These are phyloP conservation scores for Platyura marginata DNA, from an alignment of 1,140 invertebrate species.

Conservation along the genomic window DNA sequence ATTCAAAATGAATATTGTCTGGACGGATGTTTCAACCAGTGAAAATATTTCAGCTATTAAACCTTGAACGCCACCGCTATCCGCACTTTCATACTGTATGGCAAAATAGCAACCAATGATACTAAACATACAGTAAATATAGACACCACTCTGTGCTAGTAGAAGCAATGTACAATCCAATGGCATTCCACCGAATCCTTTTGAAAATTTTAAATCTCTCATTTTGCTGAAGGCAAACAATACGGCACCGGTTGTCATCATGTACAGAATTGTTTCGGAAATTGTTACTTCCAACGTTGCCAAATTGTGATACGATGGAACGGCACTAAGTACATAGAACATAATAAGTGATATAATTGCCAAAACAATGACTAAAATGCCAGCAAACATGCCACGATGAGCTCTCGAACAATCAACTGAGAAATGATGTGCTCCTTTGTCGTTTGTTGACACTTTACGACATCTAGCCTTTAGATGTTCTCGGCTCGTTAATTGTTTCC, in stretches of 20 bases:
- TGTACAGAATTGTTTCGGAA: slow-evolving; percentile 46
- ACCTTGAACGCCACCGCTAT: neutral
- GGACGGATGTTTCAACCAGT: slow-evolving; percentile 48
- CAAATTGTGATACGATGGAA: slow-evolving; percentile 30
- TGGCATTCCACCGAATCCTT: slow-evolving; percentile 33
- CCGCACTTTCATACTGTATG: neutral
- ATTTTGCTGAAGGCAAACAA: slow-evolving; percentile 35
- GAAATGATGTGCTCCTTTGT: slow-evolving; percentile 38
- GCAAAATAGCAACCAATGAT: neutral
- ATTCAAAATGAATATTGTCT: slow-evolving; percentile 61
- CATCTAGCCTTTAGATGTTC: neutral
- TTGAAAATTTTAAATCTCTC: slow-evolving; percentile 30
- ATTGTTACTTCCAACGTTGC: slow-evolving; percentile 52
- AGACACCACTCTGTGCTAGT: slow-evolving; percentile 64
- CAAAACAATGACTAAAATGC: slow-evolving; percentile 55
- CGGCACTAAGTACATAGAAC: slow-evolving; percentile 62
- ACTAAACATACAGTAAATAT: slow-evolving; percentile 64
- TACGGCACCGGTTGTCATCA: slow-evolving; percentile 32
- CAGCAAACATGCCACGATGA: slow-evolving; percentile 61
- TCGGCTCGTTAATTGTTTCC: slow-evolving; percentile 32
- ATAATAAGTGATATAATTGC: slow-evolving; percentile 74
- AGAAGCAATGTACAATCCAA: slow-evolving; percentile 66
- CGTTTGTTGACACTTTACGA: slow-evolving; percentile 1
- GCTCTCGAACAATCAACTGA: slow-evolving; percentile 62
- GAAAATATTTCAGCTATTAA: slow-evolving; percentile 28